phyloP scores from a whole-genome alignment of 2,113 vertebrate species.

The Nycticryphes semicollaris region DNA sequence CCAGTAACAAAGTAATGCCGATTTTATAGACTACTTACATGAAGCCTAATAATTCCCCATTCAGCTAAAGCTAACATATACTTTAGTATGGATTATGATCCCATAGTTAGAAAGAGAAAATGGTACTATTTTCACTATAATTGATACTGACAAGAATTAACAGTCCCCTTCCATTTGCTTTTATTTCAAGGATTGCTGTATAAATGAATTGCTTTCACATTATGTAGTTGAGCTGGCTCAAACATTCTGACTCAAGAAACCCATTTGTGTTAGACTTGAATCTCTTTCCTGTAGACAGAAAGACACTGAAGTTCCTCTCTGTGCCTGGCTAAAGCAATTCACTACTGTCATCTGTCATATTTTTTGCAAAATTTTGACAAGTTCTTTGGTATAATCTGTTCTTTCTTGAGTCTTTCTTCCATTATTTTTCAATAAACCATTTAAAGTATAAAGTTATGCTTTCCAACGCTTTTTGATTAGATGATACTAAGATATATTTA shows the following conservation, averaged over 20 bases:
- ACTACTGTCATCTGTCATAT: not conserved
- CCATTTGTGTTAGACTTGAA: not conserved
- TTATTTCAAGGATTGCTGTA: conserved; percentile 2
- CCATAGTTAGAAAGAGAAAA: conserved; percentile 24
- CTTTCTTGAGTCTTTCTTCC: not conserved
- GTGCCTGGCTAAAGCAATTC: not conserved
- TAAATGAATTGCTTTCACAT: conserved; percentile 11
- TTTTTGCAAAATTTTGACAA: not conserved
- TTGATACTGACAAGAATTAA: conserved; percentile 33
- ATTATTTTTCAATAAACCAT: not conserved
- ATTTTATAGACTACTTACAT: conserved; percentile 28
- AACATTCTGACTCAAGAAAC: not conserved
- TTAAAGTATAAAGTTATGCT: not conserved
- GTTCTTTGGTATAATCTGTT: not conserved
- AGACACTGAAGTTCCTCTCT: not conserved
- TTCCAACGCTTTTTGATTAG: not conserved
- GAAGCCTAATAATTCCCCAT: conserved; percentile 16
- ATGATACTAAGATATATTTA: not conserved
- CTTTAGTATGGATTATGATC: conserved; percentile 19
- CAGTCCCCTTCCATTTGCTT: conserved; percentile 13
- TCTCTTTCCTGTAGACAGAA: not conserved
- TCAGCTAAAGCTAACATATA: conserved; percentile 27
- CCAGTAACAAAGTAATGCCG: conserved; percentile 25
- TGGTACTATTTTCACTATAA: conserved; percentile 16
- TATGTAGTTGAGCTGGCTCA: not conserved